Evolutionary conservation across 2,113 vertebrate genomes (phyloP), one percentile per base, ranked within the genome.

Genomic region (Cariama cristata): DNA sequence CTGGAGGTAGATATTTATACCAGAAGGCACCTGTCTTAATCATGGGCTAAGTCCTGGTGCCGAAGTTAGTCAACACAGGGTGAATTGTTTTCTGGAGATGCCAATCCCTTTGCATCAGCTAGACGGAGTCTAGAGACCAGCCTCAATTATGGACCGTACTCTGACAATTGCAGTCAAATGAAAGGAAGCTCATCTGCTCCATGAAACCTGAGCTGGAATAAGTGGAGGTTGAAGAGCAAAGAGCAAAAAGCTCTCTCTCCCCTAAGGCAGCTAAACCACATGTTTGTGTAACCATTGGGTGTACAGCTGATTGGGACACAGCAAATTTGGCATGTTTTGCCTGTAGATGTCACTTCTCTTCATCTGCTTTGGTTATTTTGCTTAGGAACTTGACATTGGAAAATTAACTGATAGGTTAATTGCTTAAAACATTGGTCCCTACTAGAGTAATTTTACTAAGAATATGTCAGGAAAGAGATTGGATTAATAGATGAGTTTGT

Each of bases 361-460:
- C 73, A 33, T 72, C 83, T 89, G 64, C 83, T 96, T 91, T 91
- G 73, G 86, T 87, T 95, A 45, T 92, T 96, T 91, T 96, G 66
- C 83, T 53, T 86, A 69, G 38, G 59, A 94, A 53, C 42, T 60
- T 91, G 91, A 94, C 20, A 1, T 7, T 95, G 55, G 40, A 60
- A 95, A 97, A 95, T 94, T 79, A 96, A 50, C 64, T 92, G 87
- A 93, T 96, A 47, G 44, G 22, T 85, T 96, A 95, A 94, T 95
- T 92, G 73, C 91, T 91, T 72, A 60, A 95, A 97, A 92, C 33
- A 55, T 76, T 91, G 76, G 74, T 91, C 35, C 64, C 58, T 79
- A 35, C 68, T 79, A 52, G 45, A 56, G 49, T 64, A 79, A 60
- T 97, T 95, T 73, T 86, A 49, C 64, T 82, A 56, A 85, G 72